phyloP scores from a whole-genome alignment of 2,888 invertebrate species.

The Agriotes lineatus region DNA sequence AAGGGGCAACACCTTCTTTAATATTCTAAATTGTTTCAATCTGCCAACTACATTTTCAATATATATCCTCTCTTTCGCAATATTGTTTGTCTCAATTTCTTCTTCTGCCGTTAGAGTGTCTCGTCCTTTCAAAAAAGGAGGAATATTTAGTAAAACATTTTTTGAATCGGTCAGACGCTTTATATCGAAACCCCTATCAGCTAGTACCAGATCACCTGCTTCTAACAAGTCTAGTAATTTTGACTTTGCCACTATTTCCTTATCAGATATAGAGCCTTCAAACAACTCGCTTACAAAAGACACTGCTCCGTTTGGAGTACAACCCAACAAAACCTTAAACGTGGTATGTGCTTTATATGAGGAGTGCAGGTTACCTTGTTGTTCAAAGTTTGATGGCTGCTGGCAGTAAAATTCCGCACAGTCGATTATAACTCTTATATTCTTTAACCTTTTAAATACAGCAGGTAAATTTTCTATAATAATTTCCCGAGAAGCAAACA shows the following conservation, averaged over 20 bases:
- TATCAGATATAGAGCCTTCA: constrained; percentile 48
- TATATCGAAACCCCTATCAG: too few relatives aligned
- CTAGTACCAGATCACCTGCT: too few relatives aligned
- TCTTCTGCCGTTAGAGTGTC: constrained; percentile 45
- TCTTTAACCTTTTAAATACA: constrained; percentile 27
- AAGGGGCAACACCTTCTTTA: constrained; percentile 42
- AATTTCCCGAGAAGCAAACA: constrained; percentile 15
- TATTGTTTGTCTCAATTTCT: constrained; percentile 48
- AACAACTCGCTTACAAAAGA: constrained; percentile 49
- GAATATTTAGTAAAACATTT: constrained; percentile 47
- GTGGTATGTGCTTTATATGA: constrained; percentile 48
- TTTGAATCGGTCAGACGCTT: constrained; percentile 43
- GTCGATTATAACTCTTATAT: constrained; percentile 47
- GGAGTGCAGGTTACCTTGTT: constrained; percentile 50
- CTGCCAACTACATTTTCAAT: constrained; percentile 38
- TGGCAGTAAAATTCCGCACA: constrained; percentile 50
- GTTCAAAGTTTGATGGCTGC: constrained; percentile 48
- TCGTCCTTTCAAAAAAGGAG: constrained; percentile 48
- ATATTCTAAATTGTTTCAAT: constrained; percentile 48
- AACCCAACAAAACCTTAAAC: constrained; percentile 45
- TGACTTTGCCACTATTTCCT: constrained; percentile 37
- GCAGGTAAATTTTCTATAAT: constrained; percentile 13
- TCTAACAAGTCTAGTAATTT: constrained; percentile 34
- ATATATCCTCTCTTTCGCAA: constrained; percentile 43
- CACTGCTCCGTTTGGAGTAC: constrained; percentile 37